phyloP scores from a whole-genome alignment of 2,888 invertebrate genomes.

The Poecilus cupreus region DNA sequence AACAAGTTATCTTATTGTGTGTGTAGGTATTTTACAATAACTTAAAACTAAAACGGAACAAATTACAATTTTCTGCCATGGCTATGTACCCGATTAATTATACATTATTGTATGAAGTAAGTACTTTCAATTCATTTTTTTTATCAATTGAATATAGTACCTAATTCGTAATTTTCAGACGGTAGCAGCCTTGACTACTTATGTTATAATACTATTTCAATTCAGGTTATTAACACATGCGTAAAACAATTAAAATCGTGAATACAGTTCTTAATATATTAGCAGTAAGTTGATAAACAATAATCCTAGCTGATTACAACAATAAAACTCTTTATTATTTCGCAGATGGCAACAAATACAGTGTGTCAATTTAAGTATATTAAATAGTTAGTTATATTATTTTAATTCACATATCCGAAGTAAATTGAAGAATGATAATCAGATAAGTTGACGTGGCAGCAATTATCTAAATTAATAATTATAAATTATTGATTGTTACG shows the following conservation, averaged over 20 bases:
- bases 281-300: not conserved
- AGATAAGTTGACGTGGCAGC: conserved; percentile 12
- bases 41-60: not conserved
- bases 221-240: no score
- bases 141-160: no score
- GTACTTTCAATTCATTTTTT: not conserved
- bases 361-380: no score
- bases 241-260: no score
- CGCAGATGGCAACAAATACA: conserved; percentile 33
- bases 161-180: no score
- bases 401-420: not conserved
- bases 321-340: not conserved
- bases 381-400: not conserved
- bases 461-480: conserved; percentile 10
- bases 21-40: not conserved
- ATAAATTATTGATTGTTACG: not conserved
- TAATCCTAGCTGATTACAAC: no score
- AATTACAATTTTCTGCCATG: conserved; percentile 3
- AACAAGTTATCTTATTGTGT: not conserved
- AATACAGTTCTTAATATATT: no score
- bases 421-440: conserved; percentile 6
- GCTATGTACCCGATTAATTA: not conserved
- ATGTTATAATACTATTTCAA: no score
- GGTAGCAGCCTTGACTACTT: no score
- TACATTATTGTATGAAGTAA: conserved; percentile 27